A percentile compares a stretch with the other conserved stretches of the same genome.
phyloP scores from a whole-genome alignment of 1,140 invertebrate genomes.

The Drosophila asahinai region DNA sequence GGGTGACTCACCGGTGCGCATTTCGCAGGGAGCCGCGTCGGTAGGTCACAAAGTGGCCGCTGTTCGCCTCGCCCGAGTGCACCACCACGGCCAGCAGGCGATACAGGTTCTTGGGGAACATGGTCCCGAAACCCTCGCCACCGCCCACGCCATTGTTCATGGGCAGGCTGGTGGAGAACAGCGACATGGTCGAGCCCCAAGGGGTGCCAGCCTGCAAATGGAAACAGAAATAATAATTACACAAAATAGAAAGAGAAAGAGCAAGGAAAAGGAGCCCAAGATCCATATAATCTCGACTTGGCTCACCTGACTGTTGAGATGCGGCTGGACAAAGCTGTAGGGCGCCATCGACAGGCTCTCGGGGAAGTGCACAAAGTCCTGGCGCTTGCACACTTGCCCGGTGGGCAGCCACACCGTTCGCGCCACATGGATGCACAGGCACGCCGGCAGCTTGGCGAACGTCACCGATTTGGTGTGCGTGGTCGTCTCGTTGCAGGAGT shows the following conservation, averaged over 20 bases:
- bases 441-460: slow-evolving; percentile 89
- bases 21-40: slow-evolving; percentile 89
- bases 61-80: slow-evolving; percentile 93
- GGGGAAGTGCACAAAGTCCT: slow-evolving; percentile 94
- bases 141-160: slow-evolving; percentile 71
- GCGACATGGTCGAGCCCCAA: slow-evolving; percentile 82
- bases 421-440: slow-evolving; percentile 92
- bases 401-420: slow-evolving; percentile 93
- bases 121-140: slow-evolving; percentile 75
- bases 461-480: slow-evolving; percentile 92
- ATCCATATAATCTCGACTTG: too few relatives aligned
- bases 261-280: too few relatives aligned
- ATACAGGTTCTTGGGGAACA: slow-evolving; percentile 87
- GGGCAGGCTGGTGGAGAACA: slow-evolving; percentile 80
- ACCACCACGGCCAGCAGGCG: slow-evolving; percentile 94
- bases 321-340: slow-evolving; percentile 89
- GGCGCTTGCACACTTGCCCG: slow-evolving; percentile 91
- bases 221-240: not conserved
- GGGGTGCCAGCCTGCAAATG: slow-evolving; percentile 75
- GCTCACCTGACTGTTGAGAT: slow-evolving; percentile 85
- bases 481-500: slow-evolving; percentile 89
- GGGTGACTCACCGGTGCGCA: slow-evolving; percentile 85
- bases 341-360: slow-evolving; percentile 93
- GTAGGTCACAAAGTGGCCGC: slow-evolving; percentile 97
- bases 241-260: slow-evolving; percentile 15